Evolutionary conservation across 2,888 invertebrate species (phyloP).

Genomic region (Allygus modestus): DNA sequence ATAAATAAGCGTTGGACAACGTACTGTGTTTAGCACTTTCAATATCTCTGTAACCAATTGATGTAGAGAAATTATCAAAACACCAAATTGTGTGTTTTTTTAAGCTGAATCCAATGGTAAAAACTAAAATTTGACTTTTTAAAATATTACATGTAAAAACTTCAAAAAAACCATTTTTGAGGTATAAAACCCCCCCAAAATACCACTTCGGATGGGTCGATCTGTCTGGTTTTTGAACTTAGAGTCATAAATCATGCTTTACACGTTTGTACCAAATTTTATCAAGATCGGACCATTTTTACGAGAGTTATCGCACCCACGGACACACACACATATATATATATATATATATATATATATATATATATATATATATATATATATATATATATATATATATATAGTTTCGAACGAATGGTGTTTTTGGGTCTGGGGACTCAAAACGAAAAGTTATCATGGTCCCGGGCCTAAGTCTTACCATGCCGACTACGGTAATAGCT

Average conservation of each 20-base stretch:
- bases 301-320: neutral
- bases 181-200: too few species aligned
- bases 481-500: neutral
- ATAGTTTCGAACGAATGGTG: neutral
- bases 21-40: too few species aligned
- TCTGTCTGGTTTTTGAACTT: too few species aligned
- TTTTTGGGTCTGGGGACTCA: neutral
- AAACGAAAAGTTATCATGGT: neutral
- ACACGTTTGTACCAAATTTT: neutral
- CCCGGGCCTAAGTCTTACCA: neutral
- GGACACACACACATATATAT: neutral
- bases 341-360: conserved; percentile 26
- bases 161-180: too few species aligned
- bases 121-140: neutral
- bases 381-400: conserved; percentile 37
- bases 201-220: too few species aligned
- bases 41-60: too few species aligned
- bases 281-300: neutral
- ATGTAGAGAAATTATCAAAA: too few species aligned
- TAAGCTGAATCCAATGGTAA: too few species aligned
- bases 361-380: conserved; percentile 7
- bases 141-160: neutral
- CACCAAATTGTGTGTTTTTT: too few species aligned
- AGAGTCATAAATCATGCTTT: neutral
- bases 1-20: too few species aligned